These are phyloP conservation scores for Strigops habroptila DNA, from an alignment of 2,113 vertebrate species.

Conservation along the genomic window DNA sequence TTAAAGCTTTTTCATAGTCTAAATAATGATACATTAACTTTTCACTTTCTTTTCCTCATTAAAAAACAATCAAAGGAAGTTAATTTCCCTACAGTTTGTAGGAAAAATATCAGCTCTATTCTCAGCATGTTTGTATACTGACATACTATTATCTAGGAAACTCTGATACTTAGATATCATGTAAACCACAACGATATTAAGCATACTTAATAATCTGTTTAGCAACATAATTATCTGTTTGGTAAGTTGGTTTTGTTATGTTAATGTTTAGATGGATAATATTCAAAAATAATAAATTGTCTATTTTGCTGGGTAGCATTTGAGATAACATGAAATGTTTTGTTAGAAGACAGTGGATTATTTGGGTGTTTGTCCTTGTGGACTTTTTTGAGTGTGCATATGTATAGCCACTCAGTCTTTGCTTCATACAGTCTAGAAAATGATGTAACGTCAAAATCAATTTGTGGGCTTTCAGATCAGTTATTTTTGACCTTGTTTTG, in stretches of 20 bases:
- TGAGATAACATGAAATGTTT: not conserved
- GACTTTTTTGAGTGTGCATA: not conserved
- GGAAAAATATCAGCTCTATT: not conserved
- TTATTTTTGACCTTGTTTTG: not conserved
- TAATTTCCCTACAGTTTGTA: not conserved
- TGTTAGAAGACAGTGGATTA: not conserved
- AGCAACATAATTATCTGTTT: too few species aligned
- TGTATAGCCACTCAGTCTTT: not conserved
- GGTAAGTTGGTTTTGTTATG: not conserved
- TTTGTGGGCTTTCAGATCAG: not conserved
- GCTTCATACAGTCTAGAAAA: not conserved
- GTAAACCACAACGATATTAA: not conserved
- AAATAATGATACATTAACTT: not conserved
- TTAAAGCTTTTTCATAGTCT: not conserved
- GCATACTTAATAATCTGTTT: not conserved
- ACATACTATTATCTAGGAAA: not conserved
- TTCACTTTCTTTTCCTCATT: not conserved
- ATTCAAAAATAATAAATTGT: not conserved
- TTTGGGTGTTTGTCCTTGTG: not conserved
- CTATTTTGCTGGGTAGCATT: not conserved
- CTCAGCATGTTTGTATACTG: not conserved
- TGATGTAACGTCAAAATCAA: not conserved
- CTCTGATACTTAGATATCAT: not conserved
- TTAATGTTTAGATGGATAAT: not conserved
- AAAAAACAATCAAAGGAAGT: not conserved